Percentiles rank a stretch among this genome's conserved stretches.
Conservation (phyloP, 2,113 vertebrate species). For the Turdus rufiventris region DNA sequence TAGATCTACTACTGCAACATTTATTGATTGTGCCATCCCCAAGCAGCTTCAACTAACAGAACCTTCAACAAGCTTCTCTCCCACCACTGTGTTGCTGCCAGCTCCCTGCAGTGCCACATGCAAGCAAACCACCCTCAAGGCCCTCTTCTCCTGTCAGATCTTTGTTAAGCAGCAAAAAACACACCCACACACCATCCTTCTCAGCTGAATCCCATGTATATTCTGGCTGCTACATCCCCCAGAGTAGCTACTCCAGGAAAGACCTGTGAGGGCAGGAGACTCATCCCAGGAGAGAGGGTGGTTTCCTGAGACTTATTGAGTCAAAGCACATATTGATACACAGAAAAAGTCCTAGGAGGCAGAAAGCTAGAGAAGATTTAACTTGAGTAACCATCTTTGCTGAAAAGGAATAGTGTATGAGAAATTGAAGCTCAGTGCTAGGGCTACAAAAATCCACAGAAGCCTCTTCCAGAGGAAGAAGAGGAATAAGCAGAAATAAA, state of each 20-base stretch:
- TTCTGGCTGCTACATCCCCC: background rate
- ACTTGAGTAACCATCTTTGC: background rate
- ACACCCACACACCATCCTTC: background rate
- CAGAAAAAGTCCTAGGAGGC: background rate
- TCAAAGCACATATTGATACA: background rate
- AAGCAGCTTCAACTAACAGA: background rate
- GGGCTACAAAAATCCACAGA: background rate
- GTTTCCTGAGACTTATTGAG: background rate
- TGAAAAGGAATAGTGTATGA: background rate
- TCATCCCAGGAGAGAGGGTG: background rate
- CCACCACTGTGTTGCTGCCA: background rate
- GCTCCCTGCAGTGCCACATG: background rate
- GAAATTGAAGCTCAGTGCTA: background rate
- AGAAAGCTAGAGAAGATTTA: background rate
- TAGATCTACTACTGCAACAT: background rate
- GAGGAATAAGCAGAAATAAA: background rate
- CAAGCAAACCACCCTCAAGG: slow-evolving; percentile 9
- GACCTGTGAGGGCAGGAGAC: background rate
- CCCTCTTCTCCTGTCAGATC: background rate
- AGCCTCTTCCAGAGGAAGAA: background rate
- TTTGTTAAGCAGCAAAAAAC: background rate
- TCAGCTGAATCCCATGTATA: background rate
- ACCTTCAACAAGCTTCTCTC: background rate
- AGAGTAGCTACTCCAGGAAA: background rate
- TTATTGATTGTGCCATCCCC: background rate